Evolutionary conservation across 2,888 invertebrate genomes (phyloP), one percentile per base, ranked within the genome.

Genomic region (Papilio demoleus): DNA sequence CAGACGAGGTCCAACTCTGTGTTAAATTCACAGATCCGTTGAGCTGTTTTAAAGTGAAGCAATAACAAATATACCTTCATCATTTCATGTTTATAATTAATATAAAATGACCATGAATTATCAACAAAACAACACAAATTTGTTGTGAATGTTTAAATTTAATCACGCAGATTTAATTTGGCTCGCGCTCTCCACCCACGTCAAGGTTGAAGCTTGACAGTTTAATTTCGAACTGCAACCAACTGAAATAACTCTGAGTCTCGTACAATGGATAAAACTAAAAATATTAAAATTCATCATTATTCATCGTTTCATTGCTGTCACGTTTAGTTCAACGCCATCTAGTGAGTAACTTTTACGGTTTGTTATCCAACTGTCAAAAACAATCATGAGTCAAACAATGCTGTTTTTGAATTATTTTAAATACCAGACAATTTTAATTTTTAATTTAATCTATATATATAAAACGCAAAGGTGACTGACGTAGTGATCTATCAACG

Each of bases 161-260:
- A 65, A 64, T 68, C 40, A 24, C 31, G 38, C 22, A 17, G 60
- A 64, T 68, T 64, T 64, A 50, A 68, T 68, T 64, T 59, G 27
- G 59, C 59, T 27, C 64, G 24, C n/a, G 50, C 31, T 64, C 40
- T 64, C 40, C 45, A 68, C 64, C 64, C 64, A 65, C 64, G 40
- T 68, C 68, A 68, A 64, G 47, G 47, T 68, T 64, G n/a, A 60
- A 31, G 59, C 68, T 64, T 60, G 68, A 68, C 68, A 68, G 60
- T 68, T 68, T 65, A 60, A 68, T 68, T 68, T 68, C 65, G 60
- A 68, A 47, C 59, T 47, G 68, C 68, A 65, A 42, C 40, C 50
- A 42, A 65, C 24, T 64, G n/a, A 64, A 65, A 64, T 61, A 38
- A 61, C 50, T 58, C 19, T 9, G 8, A 50, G 22, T 36, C 34